phyloP scores from a whole-genome alignment of 2,113 vertebrate species.

The Stigmatopora argus region DNA sequence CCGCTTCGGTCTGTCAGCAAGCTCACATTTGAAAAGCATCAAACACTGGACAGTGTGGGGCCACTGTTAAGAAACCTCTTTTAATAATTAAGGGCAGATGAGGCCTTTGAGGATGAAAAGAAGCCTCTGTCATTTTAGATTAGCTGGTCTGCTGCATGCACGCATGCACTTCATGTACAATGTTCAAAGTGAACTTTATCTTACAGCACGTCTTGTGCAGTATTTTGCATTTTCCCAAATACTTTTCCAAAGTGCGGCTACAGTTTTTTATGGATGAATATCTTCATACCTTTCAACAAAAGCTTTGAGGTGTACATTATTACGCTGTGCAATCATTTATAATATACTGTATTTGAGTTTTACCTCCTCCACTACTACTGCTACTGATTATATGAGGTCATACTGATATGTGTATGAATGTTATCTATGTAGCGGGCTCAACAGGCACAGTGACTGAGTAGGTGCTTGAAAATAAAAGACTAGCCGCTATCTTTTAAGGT shows the following conservation, averaged over 20 bases:
- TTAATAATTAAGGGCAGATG: conserved; percentile 87
- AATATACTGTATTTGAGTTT: background rate
- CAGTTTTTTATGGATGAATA: background rate
- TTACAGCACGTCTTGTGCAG: conserved; percentile 7
- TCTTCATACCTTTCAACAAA: background rate
- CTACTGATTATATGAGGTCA: background rate
- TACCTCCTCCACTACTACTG: background rate
- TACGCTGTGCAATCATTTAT: background rate
- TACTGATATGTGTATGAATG: conserved; percentile 21
- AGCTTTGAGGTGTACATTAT: background rate
- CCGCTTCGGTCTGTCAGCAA: conserved; percentile 78
- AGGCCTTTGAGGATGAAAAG: conserved; percentile 76
- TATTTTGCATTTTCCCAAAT: background rate
- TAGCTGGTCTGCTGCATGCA: conserved; percentile 58
- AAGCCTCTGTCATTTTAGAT: conserved; percentile 77
- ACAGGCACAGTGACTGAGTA: conserved; percentile 29
- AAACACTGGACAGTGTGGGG: conserved; percentile 67
- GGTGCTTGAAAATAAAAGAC: conserved; percentile 36
- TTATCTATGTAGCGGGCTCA: conserved; percentile 22
- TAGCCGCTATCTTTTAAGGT: conserved; percentile 21
- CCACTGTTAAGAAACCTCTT: conserved; percentile 62
- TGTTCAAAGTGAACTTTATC: conserved; percentile 48
- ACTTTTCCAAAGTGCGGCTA: background rate
- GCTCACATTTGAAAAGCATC: conserved; percentile 80
- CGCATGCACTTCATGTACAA: conserved; percentile 8